A percentile compares a stretch with the other conserved stretches of the same genome.
These are phyloP conservation scores for Protosalanx chinensis DNA, from an alignment of 2,797 vertebrate genomes.

Conservation along the genomic window DNA sequence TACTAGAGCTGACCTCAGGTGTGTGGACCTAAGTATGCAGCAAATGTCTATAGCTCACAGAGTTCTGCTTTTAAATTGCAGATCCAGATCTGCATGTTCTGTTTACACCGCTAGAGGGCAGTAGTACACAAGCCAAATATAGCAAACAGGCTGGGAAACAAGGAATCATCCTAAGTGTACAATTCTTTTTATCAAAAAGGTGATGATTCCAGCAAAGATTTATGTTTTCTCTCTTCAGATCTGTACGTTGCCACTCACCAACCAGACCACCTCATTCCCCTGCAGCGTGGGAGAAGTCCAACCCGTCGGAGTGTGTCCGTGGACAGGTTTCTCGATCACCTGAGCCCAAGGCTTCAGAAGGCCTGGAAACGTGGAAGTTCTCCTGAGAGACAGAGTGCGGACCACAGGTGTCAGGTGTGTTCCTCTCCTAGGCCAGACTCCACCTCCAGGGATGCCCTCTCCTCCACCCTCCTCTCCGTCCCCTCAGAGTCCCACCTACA, in stretches of 20 bases:
- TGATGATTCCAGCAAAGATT: background rate
- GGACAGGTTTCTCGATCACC: conserved; percentile 6
- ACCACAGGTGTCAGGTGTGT: background rate
- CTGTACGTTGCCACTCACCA: conserved; percentile 29
- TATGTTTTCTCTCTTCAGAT: conserved; percentile 12
- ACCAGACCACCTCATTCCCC: conserved; percentile 8
- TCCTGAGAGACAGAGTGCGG: conserved; percentile 5
- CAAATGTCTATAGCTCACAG: background rate
- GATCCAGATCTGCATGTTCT: background rate
- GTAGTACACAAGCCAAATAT: conserved; percentile 1
- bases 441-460: background rate
- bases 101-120: conserved; percentile 21
- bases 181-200: background rate
- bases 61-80: too few relatives aligned
- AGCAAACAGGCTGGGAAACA: background rate
- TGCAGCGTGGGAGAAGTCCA: background rate
- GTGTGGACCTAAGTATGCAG: background rate
- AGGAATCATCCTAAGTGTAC: too few relatives aligned
- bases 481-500: background rate
- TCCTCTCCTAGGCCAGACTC: background rate
- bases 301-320: background rate
- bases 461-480: background rate
- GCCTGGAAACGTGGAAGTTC: background rate
- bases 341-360: conserved; percentile 7
- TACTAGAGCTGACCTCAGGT: conserved; percentile 30